These are phyloP conservation scores for Silvanus unidentatus DNA, from an alignment of 2,888 invertebrate genomes.

Conservation along the genomic window DNA sequence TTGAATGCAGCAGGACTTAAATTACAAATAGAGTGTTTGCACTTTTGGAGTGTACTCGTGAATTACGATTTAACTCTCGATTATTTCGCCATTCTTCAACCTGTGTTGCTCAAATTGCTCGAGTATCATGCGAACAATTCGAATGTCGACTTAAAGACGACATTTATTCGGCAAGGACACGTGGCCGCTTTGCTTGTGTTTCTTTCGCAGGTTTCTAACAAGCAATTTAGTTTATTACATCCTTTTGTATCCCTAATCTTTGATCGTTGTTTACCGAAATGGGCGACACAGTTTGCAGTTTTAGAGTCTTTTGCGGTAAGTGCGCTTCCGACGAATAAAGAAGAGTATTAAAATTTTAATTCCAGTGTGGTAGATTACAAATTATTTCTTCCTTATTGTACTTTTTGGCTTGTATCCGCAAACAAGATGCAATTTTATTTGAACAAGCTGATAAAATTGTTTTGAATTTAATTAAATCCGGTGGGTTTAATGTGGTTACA, in stretches of 20 bases:
- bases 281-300: slow-evolving; percentile 47
- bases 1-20: slow-evolving; percentile 51
- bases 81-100: slow-evolving; percentile 47
- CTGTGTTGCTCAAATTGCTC: slow-evolving; percentile 52
- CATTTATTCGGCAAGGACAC: slow-evolving; percentile 53
- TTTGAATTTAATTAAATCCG: slow-evolving; percentile 44
- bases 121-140: slow-evolving; percentile 56
- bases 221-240: slow-evolving; percentile 16
- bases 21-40: slow-evolving; percentile 60
- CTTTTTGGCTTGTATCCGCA: slow-evolving; percentile 25
- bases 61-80: slow-evolving; percentile 51
- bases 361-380: slow-evolving; percentile 44
- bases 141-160: slow-evolving; percentile 46
- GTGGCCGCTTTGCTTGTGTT: slow-evolving; percentile 45
- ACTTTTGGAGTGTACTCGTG: slow-evolving; percentile 53
- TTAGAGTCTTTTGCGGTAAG: slow-evolving; percentile 44
- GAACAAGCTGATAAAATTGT: slow-evolving; percentile 23
- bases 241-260: slow-evolving; percentile 22
- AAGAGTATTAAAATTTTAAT: slow-evolving; percentile 13
- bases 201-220: slow-evolving; percentile 19
- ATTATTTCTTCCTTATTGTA: slow-evolving; percentile 36
- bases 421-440: slow-evolving; percentile 18
- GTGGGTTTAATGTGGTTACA: slow-evolving; percentile 47
- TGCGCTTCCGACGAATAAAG: too few species aligned
- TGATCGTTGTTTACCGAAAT: slow-evolving; percentile 48